Evolutionary conservation across 2,888 invertebrate species (phyloP), one percentile per base, ranked within the genome.

Genomic region (Polydesmus complanatus): DNA sequence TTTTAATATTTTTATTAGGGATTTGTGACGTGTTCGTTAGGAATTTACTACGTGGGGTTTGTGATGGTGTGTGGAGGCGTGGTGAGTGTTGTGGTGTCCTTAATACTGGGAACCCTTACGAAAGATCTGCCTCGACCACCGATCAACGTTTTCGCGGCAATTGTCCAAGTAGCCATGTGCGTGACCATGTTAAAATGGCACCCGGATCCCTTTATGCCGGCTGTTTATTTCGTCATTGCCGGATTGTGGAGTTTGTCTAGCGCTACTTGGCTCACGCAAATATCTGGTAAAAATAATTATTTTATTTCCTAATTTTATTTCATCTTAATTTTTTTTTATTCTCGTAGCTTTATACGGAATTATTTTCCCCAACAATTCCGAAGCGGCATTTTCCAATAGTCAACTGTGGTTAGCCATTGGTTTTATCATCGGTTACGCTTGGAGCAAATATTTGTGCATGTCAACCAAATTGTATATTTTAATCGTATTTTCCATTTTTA

Each of bases 41-140:
- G 65, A 5, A 61, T 64, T 3, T 68, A 72, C 57, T 73, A 75
- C 69, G 75, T 78, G 22, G 77, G 77, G 1, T 75, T 74, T 61
- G 72, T 75, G 11, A 75, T 77, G 75, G 72, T 75, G 37, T 70
- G 72, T 25, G 74, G 74, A 64, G 77, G 75, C 1, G 65, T 73
- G 1, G 71, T 68, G 22, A 73, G 72, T 48, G 73, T 75, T 2
- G 55, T 73, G 22, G 73, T 73, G 58, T 73, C 75, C 2, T 72
- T 72, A 51, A 65, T 74, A 19, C 73, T 73, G 62, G 76, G 77
- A 2, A 68, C 71, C 51, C 62, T 73, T 27, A 67, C 66, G 58
- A 73, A 73, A 63, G 67, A 72, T 55, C 69, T 73, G 55, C 75
- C 76, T 2, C 67, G 75, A 53, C 68, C 73, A 60, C 68, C 73